Conservation (phyloP, 2,113 vertebrate species). For the Hyla sarda region DNA sequence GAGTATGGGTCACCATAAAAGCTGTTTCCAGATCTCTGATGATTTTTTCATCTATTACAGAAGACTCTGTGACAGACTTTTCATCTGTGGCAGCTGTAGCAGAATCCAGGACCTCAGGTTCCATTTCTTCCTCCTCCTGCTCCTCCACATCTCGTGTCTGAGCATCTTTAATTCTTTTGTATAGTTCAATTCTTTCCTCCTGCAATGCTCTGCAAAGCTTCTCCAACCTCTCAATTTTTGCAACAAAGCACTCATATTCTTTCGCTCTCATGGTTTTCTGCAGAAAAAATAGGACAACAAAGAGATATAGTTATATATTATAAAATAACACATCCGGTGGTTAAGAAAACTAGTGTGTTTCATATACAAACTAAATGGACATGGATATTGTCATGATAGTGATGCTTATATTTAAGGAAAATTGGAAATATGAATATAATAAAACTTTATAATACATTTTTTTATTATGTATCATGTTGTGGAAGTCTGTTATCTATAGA, state of each 20-base stretch:
- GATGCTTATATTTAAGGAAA: background rate
- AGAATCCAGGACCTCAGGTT: slow-evolving; percentile 18
- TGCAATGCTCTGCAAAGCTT: slow-evolving; percentile 90
- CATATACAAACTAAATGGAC: background rate
- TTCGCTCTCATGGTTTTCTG: slow-evolving; percentile 81
- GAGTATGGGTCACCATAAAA: slow-evolving; percentile 71
- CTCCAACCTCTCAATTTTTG: slow-evolving; percentile 94
- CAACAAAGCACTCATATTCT: slow-evolving; percentile 87
- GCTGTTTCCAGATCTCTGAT: slow-evolving; percentile 79
- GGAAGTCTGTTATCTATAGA: no score
- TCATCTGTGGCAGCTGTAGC: slow-evolving; percentile 33
- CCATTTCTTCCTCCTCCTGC: slow-evolving; percentile 59
- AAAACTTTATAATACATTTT: no score
- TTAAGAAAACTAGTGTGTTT: background rate
- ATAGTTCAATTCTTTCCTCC: slow-evolving; percentile 88
- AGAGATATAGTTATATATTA: background rate
- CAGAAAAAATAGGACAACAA: slow-evolving; percentile 60
- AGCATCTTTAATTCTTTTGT: slow-evolving; percentile 88
- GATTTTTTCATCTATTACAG: slow-evolving; percentile 68
- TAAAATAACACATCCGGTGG: background rate
- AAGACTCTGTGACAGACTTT: slow-evolving; percentile 58
- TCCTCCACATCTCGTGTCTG: slow-evolving; percentile 66
- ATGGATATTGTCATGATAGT: background rate
- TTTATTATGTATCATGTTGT: no score
- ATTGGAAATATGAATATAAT: no score